Base-by-base conservation (phyloP, 2,797 vertebrate species). In the Agapornis canus region DNA sequence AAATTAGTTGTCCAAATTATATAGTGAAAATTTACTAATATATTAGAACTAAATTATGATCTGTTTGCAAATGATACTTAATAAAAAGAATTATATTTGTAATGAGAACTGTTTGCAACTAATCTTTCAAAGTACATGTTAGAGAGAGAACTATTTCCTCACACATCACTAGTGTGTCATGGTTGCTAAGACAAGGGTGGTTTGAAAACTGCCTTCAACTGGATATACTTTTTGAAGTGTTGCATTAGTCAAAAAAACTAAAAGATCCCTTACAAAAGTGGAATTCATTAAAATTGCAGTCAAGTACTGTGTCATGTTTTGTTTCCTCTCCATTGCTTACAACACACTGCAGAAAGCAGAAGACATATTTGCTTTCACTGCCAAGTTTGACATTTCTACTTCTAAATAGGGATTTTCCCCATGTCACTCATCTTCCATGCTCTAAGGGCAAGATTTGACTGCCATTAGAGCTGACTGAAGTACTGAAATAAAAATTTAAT, bases 211-310 rank as follows among this genome's bases (percentile, higher is more conserved):
- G 32, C 18, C 47, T 80, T 91, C 56, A 78, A 26, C 72, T 72
- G 42, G 23, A 80, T 43, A 26, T 4, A 54, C 15, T 75, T 90
- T 84, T 60, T 54, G 25, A 87, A 91, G 18, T 23, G 43, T 49
- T 48, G 2, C 64, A 39, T 75, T 78, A 70, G 43, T 76, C 13
- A 56, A 68, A 64, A 86, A 86, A 52, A 39, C 35, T 27, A 37
- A 90, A 73, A 91, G 49, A 81, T 69, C 18, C 11, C 20, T 94
- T 70, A 56, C 68, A 40, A 64, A 66, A 89, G n/a, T 87, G 47
- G 21, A 94, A 82, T 17, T 86, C 42, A 84, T 88, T 92, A 90
- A 93, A 94, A 94, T 76, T 86, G 63, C 63, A 86, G 59, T 77
- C 78, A 83, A 91, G 8, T 72, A 75, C 43, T 26, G 21, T 9